Percentiles rank a stretch among this genome's conserved stretches.
Evolutionary conservation across 2,888 invertebrate genomes (phyloP).

Genomic region (Calephelis perditalis): DNA sequence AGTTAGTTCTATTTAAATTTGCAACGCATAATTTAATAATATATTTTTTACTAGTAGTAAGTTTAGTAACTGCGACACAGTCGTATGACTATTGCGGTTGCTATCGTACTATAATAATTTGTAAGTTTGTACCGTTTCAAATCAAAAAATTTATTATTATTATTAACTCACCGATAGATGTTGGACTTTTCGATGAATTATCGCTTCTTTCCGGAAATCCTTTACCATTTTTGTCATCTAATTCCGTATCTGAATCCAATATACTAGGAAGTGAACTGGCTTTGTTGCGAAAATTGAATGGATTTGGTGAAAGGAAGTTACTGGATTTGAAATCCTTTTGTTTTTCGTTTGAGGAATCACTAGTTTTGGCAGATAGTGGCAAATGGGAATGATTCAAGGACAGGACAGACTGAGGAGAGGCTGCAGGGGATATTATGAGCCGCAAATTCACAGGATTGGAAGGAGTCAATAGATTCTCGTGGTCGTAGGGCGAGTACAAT

Average conservation of each 20-base stretch:
- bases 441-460: conserved; percentile 73
- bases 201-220: conserved; percentile 63
- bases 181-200: conserved; percentile 81
- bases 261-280: conserved; percentile 91
- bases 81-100: too few relatives aligned
- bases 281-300: conserved; percentile 76
- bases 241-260: conserved; percentile 85
- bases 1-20: too few relatives aligned
- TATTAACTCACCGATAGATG: conserved; percentile 75
- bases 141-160: conserved; percentile 16
- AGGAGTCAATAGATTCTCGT: conserved; percentile 58
- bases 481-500: conserved; percentile 68
- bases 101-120: background rate
- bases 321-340: conserved; percentile 48
- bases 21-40: too few relatives aligned
- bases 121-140: conserved; percentile 16
- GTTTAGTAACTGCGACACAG: too few relatives aligned
- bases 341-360: conserved; percentile 40
- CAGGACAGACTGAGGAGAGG: conserved; percentile 61
- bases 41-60: too few relatives aligned
- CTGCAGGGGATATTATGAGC: conserved; percentile 80
- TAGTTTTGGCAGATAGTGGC: conserved; percentile 44
- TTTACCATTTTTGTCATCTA: conserved; percentile 73
- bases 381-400: conserved; percentile 54
- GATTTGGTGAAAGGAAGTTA: conserved; percentile 78